Percentiles rank a stretch among this genome's conserved stretches.
Evolutionary conservation across 1,140 invertebrate genomes (phyloP).

Genomic region (Drosophila suzukii): DNA sequence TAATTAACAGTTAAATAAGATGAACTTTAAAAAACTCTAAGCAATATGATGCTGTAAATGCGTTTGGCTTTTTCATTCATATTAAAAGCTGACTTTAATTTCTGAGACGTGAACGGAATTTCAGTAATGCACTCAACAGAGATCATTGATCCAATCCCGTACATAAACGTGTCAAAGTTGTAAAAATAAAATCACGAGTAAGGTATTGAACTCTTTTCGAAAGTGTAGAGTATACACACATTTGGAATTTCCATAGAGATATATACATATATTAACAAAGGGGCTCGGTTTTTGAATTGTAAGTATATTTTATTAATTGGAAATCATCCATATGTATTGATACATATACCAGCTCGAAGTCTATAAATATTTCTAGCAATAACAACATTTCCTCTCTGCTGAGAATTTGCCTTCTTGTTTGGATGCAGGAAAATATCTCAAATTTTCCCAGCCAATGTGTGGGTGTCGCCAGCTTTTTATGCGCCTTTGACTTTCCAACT

Average conservation of each 20-base stretch:
- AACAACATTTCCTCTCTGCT: constrained; percentile 16
- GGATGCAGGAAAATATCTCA: constrained; percentile 21
- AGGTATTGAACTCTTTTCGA: constrained; percentile 26
- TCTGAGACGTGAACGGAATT: constrained; percentile 24
- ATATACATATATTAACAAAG: not conserved
- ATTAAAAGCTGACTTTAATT: constrained; percentile 24
- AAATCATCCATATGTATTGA: constrained; percentile 3
- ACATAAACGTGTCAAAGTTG: constrained; percentile 12
- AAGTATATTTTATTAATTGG: constrained; percentile 26
- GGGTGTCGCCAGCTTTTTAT: constrained; percentile 38
- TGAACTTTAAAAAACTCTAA: not conserved
- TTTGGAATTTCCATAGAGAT: not conserved
- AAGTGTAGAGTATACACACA: constrained; percentile 1
- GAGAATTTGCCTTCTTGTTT: not conserved
- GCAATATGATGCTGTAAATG: constrained; percentile 3
- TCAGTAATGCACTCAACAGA: constrained; percentile 18
- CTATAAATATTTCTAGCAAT: constrained; percentile 31
- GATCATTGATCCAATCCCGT: constrained; percentile 16
- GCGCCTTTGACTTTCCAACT: constrained; percentile 34
- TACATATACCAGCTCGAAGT: not conserved
- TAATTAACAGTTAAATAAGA: not conserved
- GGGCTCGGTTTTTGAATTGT: constrained; percentile 23
- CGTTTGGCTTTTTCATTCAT: constrained; percentile 14
- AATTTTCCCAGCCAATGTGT: constrained; percentile 36
- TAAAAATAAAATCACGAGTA: not conserved